phyloP scores from a whole-genome alignment of 2,888 invertebrate genomes.

The Limnephilus marmoratus region DNA sequence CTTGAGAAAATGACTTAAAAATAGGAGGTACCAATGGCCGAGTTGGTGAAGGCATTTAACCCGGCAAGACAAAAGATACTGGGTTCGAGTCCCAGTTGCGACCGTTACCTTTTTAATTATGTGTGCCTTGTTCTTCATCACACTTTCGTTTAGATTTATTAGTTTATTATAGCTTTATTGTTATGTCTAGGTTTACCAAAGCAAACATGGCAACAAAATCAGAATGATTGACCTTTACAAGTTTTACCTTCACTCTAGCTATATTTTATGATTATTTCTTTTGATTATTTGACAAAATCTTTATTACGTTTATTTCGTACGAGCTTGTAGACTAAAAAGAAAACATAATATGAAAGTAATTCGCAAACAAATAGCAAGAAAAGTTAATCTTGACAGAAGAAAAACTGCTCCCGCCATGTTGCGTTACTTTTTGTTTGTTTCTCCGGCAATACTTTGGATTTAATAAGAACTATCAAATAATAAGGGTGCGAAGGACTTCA shows the following conservation, averaged over 20 bases:
- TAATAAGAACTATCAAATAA: slow-evolving; percentile 36
- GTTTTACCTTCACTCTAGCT: background rate
- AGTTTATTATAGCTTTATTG: too few relatives aligned
- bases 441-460: slow-evolving; percentile 20
- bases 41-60: too few relatives aligned
- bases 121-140: too few relatives aligned
- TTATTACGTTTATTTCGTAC: background rate
- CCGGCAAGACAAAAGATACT: too few relatives aligned
- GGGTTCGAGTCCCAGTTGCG: too few relatives aligned
- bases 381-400: slow-evolving; percentile 32
- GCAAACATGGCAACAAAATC: too few relatives aligned
- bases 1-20: too few relatives aligned
- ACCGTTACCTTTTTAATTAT: too few relatives aligned
- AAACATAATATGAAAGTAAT: background rate
- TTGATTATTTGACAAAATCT: background rate
- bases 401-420: slow-evolving; percentile 38
- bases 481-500: slow-evolving; percentile 10
- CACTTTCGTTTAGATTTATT: too few relatives aligned
- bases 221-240: too few relatives aligned
- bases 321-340: background rate
- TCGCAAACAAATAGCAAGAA: background rate
- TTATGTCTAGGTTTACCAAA: too few relatives aligned
- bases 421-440: background rate
- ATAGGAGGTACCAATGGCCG: too few relatives aligned
- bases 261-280: background rate